Percentiles rank a stretch among this genome's conserved stretches.
Evolutionary conservation across 1,140 invertebrate genomes (phyloP).

Genomic region (Yoshiicerus persimilis): DNA sequence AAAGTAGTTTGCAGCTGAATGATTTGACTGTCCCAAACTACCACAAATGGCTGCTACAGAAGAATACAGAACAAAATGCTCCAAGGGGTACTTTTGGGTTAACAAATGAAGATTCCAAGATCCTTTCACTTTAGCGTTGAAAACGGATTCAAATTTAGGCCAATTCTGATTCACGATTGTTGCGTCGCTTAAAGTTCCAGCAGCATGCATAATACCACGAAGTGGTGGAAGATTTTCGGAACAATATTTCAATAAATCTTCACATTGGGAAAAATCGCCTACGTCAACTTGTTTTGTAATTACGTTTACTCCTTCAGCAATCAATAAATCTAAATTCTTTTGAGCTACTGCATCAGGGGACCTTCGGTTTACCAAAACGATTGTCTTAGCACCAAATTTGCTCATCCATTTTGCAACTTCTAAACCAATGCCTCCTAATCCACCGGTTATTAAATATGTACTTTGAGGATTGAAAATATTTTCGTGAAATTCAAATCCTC

Average conservation of each 20-base stretch:
- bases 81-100: not conserved
- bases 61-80: conserved; percentile 27
- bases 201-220: conserved; percentile 35
- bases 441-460: conserved; percentile 39
- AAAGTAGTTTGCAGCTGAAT: not conserved
- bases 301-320: not conserved
- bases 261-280: conserved; percentile 13
- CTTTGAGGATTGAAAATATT: not conserved
- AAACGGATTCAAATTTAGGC: conserved; percentile 13
- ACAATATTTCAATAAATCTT: not conserved
- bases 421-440: conserved; percentile 33
- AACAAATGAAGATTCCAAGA: conserved; percentile 28
- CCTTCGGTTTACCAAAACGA: conserved; percentile 7
- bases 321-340: not conserved
- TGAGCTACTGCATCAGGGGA: not conserved
- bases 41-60: not conserved
- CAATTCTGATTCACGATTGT: conserved; percentile 3
- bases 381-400: conserved; percentile 9
- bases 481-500: not conserved
- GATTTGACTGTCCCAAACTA: not conserved
- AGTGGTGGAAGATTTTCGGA: not conserved
- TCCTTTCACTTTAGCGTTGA: conserved; percentile 33
- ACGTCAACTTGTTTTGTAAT: not conserved
- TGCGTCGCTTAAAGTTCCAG: conserved; percentile 24
- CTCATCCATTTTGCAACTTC: conserved; percentile 36